Conservation (phyloP, 2,797 vertebrate genomes). For the Tangara arthus region DNA sequence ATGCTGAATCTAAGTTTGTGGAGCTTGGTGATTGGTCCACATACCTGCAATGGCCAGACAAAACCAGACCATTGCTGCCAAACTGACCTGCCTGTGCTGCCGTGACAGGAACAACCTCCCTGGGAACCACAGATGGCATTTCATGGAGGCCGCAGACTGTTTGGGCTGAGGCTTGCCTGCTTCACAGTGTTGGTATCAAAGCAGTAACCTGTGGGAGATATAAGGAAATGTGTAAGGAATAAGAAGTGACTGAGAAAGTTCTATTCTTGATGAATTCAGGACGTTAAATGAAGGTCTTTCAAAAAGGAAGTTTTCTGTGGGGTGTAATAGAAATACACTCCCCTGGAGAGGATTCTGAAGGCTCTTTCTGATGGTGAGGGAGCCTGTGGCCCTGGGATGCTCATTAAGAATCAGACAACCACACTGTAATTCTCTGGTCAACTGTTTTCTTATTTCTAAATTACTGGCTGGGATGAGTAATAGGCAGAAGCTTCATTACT, state of each 20-base stretch:
- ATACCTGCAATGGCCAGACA: not conserved
- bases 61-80: not conserved
- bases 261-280: not conserved
- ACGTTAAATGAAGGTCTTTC: not conserved
- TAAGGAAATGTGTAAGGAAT: not conserved
- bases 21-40: not conserved
- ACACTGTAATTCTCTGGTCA: slow-evolving; percentile 49
- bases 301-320: not conserved
- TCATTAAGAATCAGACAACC: slow-evolving; percentile 42
- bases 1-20: not conserved
- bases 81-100: not conserved
- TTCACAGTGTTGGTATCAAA: not conserved
- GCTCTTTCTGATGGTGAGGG: not conserved
- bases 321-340: not conserved
- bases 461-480: slow-evolving; percentile 21
- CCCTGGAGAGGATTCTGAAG: not conserved
- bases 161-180: not conserved
- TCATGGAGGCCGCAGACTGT: not conserved
- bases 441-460: slow-evolving; percentile 59
- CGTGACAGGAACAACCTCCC: accelerated
- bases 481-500: not conserved
- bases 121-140: not conserved
- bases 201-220: not conserved
- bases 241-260: not conserved
- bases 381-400: slow-evolving; percentile 6